phyloP scores from a whole-genome alignment of 2,113 vertebrate genomes.

The cattle (Bos taurus) region DNA sequence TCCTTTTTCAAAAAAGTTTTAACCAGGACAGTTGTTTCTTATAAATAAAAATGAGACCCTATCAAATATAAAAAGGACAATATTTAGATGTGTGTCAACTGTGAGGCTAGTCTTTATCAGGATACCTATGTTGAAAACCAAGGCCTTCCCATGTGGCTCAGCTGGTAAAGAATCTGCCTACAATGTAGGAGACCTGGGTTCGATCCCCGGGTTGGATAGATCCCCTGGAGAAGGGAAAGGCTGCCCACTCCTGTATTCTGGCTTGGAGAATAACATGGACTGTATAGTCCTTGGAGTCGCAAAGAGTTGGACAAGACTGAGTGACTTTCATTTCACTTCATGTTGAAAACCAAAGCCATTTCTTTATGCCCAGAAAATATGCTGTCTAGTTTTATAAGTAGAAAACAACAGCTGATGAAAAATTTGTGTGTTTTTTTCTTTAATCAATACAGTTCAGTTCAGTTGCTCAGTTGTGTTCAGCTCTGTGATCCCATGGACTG shows the following conservation, averaged over 20 bases:
- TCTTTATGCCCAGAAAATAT: background rate
- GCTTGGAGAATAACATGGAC: background rate
- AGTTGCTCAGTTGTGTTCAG: background rate
- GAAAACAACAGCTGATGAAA: background rate
- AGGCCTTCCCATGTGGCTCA: background rate
- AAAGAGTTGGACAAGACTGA: background rate
- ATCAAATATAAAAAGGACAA: background rate
- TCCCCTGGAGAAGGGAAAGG: background rate
- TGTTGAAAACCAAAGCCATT: background rate
- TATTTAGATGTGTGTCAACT: background rate
- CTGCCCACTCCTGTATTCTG: background rate
- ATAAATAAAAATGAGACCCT: background rate
- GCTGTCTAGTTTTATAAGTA: background rate
- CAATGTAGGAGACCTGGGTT: background rate
- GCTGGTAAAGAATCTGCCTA: background rate
- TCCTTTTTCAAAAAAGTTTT: background rate
- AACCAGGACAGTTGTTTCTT: background rate
- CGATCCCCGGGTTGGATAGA: background rate
- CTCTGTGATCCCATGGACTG: background rate
- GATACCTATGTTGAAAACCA: background rate
- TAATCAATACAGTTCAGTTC: background rate
- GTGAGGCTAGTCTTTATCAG: background rate
- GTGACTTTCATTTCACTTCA: background rate
- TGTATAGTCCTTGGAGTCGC: background rate
- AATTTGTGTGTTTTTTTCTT: background rate